A percentile compares a stretch with the other conserved stretches of the same genome.
phyloP scores from a whole-genome alignment of 2,888 invertebrate species.

The Zhuqinia jingwanae region DNA sequence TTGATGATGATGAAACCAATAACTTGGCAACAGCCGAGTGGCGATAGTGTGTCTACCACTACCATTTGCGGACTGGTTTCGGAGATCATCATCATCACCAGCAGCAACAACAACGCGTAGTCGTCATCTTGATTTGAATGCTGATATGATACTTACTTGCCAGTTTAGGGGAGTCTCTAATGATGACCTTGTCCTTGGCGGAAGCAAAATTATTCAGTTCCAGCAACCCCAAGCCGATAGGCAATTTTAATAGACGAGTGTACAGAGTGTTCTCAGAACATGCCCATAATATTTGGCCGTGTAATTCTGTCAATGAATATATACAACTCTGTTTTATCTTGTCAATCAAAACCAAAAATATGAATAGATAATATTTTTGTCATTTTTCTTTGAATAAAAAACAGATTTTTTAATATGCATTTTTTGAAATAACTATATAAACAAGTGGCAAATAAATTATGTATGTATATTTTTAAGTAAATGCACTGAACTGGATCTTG shows the following conservation, averaged over 20 bases:
- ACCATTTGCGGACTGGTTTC: conserved; percentile 65
- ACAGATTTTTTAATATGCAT: too few species aligned
- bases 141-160: conserved; percentile 32
- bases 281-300: too few species aligned
- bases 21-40: conserved; percentile 76
- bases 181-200: conserved; percentile 78
- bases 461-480: not conserved
- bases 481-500: conserved; percentile 21
- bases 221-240: conserved; percentile 41
- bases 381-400: too few species aligned
- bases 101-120: not conserved
- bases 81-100: conserved; percentile 10
- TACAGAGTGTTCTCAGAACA: too few species aligned
- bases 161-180: conserved; percentile 59
- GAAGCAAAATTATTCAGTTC: conserved; percentile 72
- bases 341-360: too few species aligned
- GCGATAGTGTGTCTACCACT: conserved; percentile 78
- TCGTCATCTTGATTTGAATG: conserved; percentile 3
- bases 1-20: conserved; percentile 44
- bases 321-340: too few species aligned
- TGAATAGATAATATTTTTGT: too few species aligned
- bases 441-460: too few species aligned
- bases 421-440: too few species aligned
- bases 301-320: too few species aligned
- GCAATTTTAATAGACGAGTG: too few species aligned